phyloP scores from a whole-genome alignment of 1,140 invertebrate genomes.

The Pachypsylla venusta region DNA sequence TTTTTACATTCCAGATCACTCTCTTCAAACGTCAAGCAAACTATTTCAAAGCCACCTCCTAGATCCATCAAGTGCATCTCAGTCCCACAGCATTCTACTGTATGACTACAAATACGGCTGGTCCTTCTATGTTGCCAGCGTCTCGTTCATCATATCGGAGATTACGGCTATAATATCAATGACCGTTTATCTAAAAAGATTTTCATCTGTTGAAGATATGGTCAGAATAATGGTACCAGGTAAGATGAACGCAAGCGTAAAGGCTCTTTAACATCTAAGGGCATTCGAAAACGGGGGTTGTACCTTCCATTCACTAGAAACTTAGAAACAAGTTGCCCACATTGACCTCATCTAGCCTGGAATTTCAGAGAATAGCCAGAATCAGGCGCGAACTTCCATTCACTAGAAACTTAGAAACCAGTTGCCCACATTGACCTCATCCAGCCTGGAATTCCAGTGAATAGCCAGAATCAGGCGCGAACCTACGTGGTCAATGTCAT shows the following conservation, averaged over 20 bases:
- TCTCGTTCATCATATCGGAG: constrained; percentile 47
- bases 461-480: too few relatives aligned
- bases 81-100: background rate
- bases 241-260: too few relatives aligned
- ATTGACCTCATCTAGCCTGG: too few relatives aligned
- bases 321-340: too few relatives aligned
- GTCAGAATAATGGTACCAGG: constrained; percentile 46
- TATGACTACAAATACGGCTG: constrained; percentile 48
- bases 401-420: too few relatives aligned
- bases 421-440: background rate
- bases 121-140: constrained; percentile 50
- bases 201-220: constrained; percentile 46
- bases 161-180: constrained; percentile 46
- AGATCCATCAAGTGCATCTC: constrained; percentile 25
- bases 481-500: too few relatives aligned
- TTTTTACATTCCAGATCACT: background rate
- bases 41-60: constrained; percentile 3
- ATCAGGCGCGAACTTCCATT: too few relatives aligned
- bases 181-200: constrained; percentile 43
- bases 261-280: too few relatives aligned
- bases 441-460: too few relatives aligned
- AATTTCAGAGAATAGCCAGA: too few relatives aligned
- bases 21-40: background rate
- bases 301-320: too few relatives aligned
- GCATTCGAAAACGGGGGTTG: too few relatives aligned